Percentiles rank a stretch among this genome's conserved stretches.
These are phyloP conservation scores for Natrix natrix DNA, from an alignment of 2,797 vertebrate species.

Conservation along the genomic window DNA sequence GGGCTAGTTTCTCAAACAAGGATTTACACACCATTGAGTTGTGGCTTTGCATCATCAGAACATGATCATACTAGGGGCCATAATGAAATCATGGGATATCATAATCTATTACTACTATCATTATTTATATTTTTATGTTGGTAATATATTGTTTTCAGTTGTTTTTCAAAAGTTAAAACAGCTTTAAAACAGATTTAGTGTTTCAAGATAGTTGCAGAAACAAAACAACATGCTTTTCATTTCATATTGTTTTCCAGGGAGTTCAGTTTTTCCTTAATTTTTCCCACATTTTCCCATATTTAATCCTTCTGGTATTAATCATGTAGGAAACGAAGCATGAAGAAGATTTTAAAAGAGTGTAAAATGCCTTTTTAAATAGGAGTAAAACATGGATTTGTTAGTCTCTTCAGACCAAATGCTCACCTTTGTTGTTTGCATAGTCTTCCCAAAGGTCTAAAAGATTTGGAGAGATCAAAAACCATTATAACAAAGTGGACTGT, in stretches of 20 bases:
- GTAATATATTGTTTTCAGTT: not conserved
- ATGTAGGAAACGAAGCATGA: slow-evolving; percentile 53
- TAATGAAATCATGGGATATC: not conserved
- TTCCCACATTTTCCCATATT: slow-evolving; percentile 3
- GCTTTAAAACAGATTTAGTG: slow-evolving; percentile 16
- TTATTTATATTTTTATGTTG: not conserved
- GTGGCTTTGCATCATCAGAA: not conserved
- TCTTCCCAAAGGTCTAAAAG: not conserved
- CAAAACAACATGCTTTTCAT: slow-evolving; percentile 3
- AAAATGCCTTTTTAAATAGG: not conserved
- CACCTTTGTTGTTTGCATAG: not conserved
- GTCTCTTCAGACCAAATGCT: not conserved
- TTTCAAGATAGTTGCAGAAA: slow-evolving; percentile 11
- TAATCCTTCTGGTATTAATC: slow-evolving; percentile 60
- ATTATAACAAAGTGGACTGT: not conserved
- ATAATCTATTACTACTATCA: not conserved
- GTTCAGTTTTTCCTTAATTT: slow-evolving; percentile 15
- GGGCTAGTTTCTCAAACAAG: not conserved
- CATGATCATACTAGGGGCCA: not conserved
- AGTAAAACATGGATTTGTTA: slow-evolving; percentile 37
- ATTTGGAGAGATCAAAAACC: not conserved
- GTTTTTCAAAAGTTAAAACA: not conserved
- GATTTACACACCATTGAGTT: not conserved
- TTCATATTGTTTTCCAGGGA: slow-evolving; percentile 37
- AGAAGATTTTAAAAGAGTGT: slow-evolving; percentile 28